phyloP scores from a whole-genome alignment of 2,888 invertebrate genomes.

The Amiota mariae region DNA sequence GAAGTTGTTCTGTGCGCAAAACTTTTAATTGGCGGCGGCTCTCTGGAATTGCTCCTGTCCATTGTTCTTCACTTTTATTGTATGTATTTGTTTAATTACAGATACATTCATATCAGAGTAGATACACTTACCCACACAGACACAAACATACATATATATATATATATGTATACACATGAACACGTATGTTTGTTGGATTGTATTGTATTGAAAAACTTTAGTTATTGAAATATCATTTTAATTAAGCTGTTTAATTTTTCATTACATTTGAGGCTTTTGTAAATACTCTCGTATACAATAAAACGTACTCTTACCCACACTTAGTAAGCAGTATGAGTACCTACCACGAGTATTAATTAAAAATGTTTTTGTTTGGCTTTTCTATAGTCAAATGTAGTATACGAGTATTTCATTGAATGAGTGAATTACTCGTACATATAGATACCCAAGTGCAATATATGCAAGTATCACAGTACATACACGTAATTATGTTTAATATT shows the following conservation, averaged over 20 bases:
- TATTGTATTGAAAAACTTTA: conserved; percentile 43
- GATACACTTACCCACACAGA: conserved; percentile 30
- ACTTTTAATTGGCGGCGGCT: conserved; percentile 63
- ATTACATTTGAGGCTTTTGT: conserved; percentile 3
- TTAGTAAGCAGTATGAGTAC: not conserved
- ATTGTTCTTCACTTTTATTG: conserved; percentile 26
- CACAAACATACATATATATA: no score
- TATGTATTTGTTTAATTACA: conserved; percentile 23
- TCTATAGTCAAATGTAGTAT: not conserved
- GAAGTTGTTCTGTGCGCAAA: conserved; percentile 47
- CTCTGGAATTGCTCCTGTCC: conserved; percentile 25
- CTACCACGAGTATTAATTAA: conserved; percentile 9
- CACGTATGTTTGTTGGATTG: not conserved
- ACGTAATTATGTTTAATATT: no score
- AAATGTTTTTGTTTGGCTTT: conserved; percentile 21
- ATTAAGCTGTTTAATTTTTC: conserved; percentile 53
- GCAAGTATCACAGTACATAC: no score
- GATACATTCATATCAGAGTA: not conserved
- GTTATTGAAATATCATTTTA: conserved; percentile 47
- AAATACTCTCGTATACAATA: no score
- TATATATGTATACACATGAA: no score
- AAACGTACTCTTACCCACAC: no score
- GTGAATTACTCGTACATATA: not conserved
- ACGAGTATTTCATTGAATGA: not conserved
- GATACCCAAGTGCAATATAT: no score